phyloP scores from a whole-genome alignment of 2,797 vertebrate species.

The Anguilla obscura region DNA sequence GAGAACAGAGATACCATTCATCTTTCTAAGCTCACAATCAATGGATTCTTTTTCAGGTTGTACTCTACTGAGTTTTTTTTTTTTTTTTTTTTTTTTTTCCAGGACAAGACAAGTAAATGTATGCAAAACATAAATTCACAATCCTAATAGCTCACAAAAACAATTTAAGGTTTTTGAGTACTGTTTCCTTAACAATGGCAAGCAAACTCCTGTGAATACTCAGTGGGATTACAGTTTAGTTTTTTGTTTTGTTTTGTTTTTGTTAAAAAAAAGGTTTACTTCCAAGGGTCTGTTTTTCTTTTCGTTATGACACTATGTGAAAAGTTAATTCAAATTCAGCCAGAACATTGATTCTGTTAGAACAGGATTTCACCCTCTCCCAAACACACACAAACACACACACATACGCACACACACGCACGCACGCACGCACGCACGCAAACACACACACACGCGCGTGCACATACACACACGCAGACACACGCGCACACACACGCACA shows the following conservation, averaged over 20 bases:
- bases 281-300: background rate
- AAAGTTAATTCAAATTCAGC: constrained; percentile 1
- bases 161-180: background rate
- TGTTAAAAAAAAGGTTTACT: background rate
- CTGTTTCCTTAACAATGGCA: background rate
- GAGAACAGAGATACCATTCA: background rate
- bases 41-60: background rate
- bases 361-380: background rate
- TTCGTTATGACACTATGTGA: background rate
- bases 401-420: background rate
- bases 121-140: too few species aligned
- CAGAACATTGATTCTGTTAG: constrained; percentile 9
- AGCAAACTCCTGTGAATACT: background rate
- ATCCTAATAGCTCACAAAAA: background rate
- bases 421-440: too few species aligned
- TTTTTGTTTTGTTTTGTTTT: background rate
- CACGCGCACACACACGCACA: too few species aligned
- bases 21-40: background rate
- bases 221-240: background rate
- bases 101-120: background rate
- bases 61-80: background rate
- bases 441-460: too few species aligned
- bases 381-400: background rate
- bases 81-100: background rate
- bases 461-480: too few species aligned